These are phyloP conservation scores for Cirrhinus molitorella DNA, from an alignment of 2,797 vertebrate genomes.

Conservation along the genomic window DNA sequence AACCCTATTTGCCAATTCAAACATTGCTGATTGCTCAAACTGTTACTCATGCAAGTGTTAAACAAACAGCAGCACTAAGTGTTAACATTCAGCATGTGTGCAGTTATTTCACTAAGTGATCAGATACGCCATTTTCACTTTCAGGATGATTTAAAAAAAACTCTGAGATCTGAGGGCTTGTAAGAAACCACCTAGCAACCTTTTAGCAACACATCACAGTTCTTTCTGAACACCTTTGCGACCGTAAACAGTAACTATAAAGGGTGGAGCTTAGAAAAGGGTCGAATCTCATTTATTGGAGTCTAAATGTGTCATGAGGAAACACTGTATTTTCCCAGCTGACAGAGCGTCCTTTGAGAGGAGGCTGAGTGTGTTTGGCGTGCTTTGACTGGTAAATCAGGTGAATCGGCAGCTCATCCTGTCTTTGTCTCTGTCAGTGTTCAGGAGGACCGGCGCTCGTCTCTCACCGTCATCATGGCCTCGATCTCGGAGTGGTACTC, in stretches of 20 bases:
- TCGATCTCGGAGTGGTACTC: slow-evolving; percentile 91
- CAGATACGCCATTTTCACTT: too few species aligned
- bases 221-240: too few species aligned
- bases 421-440: slow-evolving; percentile 25
- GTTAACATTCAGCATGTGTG: not conserved
- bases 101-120: not conserved
- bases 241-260: not conserved
- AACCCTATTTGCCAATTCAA: slow-evolving; percentile 1
- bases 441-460: slow-evolving; percentile 33
- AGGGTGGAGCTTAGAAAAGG: not conserved
- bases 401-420: not conserved
- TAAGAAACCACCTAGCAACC: not conserved
- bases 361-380: not conserved
- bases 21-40: not conserved
- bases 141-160: not conserved
- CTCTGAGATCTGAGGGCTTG: not conserved
- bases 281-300: not conserved
- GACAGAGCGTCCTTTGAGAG: not conserved
- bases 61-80: not conserved
- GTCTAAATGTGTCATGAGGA: not conserved
- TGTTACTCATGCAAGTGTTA: slow-evolving; percentile 6
- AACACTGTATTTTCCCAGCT: not conserved
- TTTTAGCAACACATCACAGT: not conserved
- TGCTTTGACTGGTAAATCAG: slow-evolving; percentile 12
- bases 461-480: slow-evolving; percentile 75